These are phyloP conservation scores for Antennarius striatus DNA, from an alignment of 2,113 vertebrate genomes.

Conservation along the genomic window DNA sequence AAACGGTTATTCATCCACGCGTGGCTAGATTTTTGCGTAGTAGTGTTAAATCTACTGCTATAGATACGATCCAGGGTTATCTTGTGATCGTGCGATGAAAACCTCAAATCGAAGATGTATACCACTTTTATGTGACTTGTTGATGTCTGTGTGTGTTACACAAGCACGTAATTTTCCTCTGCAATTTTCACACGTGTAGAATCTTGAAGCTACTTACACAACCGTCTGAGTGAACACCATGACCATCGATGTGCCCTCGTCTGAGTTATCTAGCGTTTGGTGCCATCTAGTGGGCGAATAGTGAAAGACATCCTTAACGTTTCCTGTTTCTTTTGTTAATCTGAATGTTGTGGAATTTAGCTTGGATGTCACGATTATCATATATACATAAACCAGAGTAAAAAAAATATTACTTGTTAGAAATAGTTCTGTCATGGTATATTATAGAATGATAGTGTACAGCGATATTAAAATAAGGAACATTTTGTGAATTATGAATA, in stretches of 20 bases:
- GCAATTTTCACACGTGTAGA: background rate
- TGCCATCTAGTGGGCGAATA: conserved; percentile 65
- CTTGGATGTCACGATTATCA: no score
- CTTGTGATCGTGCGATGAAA: background rate
- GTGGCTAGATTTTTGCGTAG: background rate
- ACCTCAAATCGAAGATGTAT: fast-evolving
- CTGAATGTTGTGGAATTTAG: background rate
- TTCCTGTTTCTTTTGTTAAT: no score
- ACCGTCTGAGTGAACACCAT: background rate
- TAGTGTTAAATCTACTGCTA: no score
- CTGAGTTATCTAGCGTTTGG: conserved; percentile 9
- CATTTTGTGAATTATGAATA: no score
- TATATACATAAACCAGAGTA: no score
- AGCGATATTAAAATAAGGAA: no score
- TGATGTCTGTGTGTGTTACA: background rate
- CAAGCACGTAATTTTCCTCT: conserved; percentile 16
- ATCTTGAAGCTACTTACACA: no score
- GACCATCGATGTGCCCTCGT: fast-evolving
- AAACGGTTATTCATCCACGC: background rate
- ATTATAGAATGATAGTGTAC: no score
- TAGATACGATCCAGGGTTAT: no score
- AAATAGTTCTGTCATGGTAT: no score
- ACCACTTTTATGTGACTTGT: background rate
- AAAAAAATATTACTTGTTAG: no score
- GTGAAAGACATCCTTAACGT: background rate